These are phyloP conservation scores for Parasteatoda lunata DNA, from an alignment of 2,888 invertebrate species.

Conservation along the genomic window DNA sequence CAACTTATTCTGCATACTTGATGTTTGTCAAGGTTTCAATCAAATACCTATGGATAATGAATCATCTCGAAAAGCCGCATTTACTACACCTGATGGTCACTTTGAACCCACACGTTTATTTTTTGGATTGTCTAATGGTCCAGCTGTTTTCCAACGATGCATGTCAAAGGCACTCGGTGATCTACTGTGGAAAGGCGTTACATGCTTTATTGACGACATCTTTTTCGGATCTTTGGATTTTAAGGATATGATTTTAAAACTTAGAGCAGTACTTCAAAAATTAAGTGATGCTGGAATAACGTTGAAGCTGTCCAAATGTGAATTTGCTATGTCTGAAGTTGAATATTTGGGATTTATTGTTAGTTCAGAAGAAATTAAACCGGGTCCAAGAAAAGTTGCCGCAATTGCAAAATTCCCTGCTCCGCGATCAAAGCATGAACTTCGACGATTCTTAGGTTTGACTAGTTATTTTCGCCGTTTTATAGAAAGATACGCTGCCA, in stretches of 20 bases:
- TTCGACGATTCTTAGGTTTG: too few species aligned
- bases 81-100: neutral
- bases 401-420: neutral
- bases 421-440: neutral
- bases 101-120: too few species aligned
- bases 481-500: too few species aligned
- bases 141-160: too few species aligned
- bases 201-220: too few species aligned
- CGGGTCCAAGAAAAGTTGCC: neutral
- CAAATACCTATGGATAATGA: constrained; percentile 16
- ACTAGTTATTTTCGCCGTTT: too few species aligned
- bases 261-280: neutral
- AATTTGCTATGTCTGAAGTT: too few species aligned
- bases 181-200: neutral
- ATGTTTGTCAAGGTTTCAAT: neutral
- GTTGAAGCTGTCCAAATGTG: neutral
- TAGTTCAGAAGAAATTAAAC: neutral
- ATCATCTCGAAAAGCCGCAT: neutral
- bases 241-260: neutral
- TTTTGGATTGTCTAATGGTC: too few species aligned
- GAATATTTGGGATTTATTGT: too few species aligned
- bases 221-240: neutral
- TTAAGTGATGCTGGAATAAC: neutral
- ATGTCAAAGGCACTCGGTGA: neutral
- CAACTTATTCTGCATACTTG: neutral